Base-by-base conservation (phyloP, 2,797 vertebrate species). In the Carapus acus region DNA sequence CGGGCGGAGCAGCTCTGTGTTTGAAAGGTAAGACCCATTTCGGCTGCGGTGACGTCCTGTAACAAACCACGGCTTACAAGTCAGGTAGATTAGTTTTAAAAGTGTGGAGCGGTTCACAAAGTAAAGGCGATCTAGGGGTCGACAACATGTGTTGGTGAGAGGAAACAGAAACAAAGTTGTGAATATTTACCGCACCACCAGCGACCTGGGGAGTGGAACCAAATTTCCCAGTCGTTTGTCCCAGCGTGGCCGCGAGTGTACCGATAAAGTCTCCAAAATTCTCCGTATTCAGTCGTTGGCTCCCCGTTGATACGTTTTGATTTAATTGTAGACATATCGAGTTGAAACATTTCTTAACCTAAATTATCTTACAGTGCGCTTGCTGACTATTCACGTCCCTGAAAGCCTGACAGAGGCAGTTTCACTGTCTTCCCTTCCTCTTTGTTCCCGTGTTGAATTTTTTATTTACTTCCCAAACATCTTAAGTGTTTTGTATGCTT, bases 131-230 rank as follows among this genome's bases (percentile, higher is more conserved):
- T n/a, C n/a, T 17, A 22, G n/a, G 38, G 67, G 54, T 69, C 57
- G 18, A 1, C 18, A 39, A 47, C 51, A 17, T 14, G 7, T 52
- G 46, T 7, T 13, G 58, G 47, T 9, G 29, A 49, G 3, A 43
- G 54, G 52, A 54, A 47, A 67, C 68, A 79, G 64, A 65, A 65
- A 36, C 62, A 67, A 83, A 83, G 75, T 82, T 74, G 58, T 34
- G 67, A 43, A 49, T 21, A 5, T 42, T 31, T 44, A 22, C 22
- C 9, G 19, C 15, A n/a, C 43, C 21, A 7, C 20, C 15, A 48
- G 11, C 17, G 19, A 37, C 20, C 37, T 7, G 42, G n/a, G 5
- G 8, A 33, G 24, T 50, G 9, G 6, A 58, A 27, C 24, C 7
- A 16, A 24, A 29, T 48, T 46, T 71, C 51, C 67, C 42, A 50